Evolutionary conservation across 2,797 vertebrate genomes (phyloP).

Genomic region (Rhadinocentrus ornatus): DNA sequence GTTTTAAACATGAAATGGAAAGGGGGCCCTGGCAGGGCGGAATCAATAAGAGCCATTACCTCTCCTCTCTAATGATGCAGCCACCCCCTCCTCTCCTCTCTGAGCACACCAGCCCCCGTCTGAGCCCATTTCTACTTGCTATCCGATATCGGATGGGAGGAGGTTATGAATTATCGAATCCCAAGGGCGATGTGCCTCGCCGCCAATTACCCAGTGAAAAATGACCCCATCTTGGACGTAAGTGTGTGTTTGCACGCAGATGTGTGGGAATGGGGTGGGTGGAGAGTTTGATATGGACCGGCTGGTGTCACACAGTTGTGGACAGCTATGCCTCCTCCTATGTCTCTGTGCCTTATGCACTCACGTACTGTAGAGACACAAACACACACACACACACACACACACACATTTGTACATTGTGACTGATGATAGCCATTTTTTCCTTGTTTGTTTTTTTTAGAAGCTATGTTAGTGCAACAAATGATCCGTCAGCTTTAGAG

Average conservation of each 20-base stretch:
- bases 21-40: conserved; percentile 70
- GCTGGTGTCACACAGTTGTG: conserved; percentile 60
- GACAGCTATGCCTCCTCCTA: conserved; percentile 40
- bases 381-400: too few relatives aligned
- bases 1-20: conserved; percentile 88
- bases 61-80: conserved; percentile 82
- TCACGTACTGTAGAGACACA: conserved; percentile 5
- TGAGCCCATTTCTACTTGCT: conserved; percentile 78
- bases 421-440: conserved; percentile 35
- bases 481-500: conserved; percentile 41
- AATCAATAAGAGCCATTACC: conserved; percentile 87
- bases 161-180: conserved; percentile 87
- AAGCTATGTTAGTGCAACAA: conserved; percentile 19
- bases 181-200: conserved; percentile 79
- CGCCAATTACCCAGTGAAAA: conserved; percentile 84
- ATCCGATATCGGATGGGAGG: conserved; percentile 83
- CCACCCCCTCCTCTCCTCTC: conserved; percentile 36
- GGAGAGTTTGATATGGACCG: conserved; percentile 58
- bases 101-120: conserved; percentile 66
- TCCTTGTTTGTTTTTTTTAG: conserved; percentile 18
- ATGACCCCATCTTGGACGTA: conserved; percentile 70
- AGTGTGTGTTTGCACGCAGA: conserved; percentile 38
- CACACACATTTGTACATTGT: conserved; percentile 16
- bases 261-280: conserved; percentile 41
- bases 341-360: conserved; percentile 26